phyloP scores from a whole-genome alignment of 1,140 invertebrate genomes.

The Reticulitermes speratus region DNA sequence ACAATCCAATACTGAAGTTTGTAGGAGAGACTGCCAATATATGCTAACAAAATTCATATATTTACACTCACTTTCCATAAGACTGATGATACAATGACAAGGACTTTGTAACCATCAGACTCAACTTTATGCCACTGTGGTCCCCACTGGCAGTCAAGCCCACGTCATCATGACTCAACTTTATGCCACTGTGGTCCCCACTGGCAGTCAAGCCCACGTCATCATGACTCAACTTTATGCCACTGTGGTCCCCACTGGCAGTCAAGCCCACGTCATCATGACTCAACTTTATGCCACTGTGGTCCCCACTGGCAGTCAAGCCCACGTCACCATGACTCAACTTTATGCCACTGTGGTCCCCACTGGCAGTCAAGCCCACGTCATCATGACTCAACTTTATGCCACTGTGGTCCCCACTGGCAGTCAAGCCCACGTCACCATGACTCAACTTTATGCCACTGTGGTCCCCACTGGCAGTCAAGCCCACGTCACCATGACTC shows the following conservation, averaged over 20 bases:
- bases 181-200: too few species aligned
- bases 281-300: neutral
- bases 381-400: neutral
- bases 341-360: neutral
- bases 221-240: neutral
- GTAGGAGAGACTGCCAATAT: neutral
- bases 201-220: too few species aligned
- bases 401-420: neutral
- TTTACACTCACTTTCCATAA: neutral
- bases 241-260: neutral
- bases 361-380: too few species aligned
- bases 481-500: too few species aligned
- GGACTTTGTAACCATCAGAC: too few species aligned
- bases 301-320: too few species aligned
- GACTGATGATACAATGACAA: neutral
- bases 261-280: too few species aligned
- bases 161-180: too few species aligned
- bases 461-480: too few species aligned
- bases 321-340: neutral
- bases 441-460: neutral
- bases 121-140: neutral
- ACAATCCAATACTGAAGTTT: neutral
- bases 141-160: too few species aligned
- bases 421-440: too few species aligned
- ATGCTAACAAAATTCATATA: neutral